A percentile compares a stretch with the other conserved stretches of the same genome.
phyloP scores from a whole-genome alignment of 2,888 invertebrate species.

The Limenitis camilla region DNA sequence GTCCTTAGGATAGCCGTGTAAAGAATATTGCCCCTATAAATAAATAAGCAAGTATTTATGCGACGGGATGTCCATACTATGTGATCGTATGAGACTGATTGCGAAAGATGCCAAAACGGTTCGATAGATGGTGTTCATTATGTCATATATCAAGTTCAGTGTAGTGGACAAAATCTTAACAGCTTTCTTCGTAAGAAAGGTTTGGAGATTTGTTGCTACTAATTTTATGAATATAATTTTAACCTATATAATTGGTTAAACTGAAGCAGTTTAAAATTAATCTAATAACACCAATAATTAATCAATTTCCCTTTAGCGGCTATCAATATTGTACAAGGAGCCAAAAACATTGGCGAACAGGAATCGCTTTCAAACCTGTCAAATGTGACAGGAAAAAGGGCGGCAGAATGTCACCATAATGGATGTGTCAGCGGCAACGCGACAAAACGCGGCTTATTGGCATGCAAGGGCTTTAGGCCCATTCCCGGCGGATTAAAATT shows the following conservation, averaged over 20 bases:
- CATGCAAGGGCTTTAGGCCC: conserved; percentile 49
- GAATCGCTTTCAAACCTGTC: conserved; percentile 71
- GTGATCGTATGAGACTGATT: conserved; percentile 55
- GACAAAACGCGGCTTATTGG: conserved; percentile 55
- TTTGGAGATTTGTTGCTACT: conserved; percentile 1
- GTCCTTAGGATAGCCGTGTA: conserved; percentile 46
- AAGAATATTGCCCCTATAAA: conserved; percentile 64
- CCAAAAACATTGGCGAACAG: conserved; percentile 60
- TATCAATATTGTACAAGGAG: conserved; percentile 20
- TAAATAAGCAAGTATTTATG: conserved; percentile 47
- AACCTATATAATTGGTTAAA: too few species aligned
- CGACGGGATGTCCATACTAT: conserved; percentile 46
- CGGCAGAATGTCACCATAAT: conserved; percentile 71
- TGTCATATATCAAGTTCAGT: conserved; percentile 54
- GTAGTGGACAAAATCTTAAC: conserved; percentile 15
- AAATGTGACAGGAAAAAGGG: conserved; percentile 72
- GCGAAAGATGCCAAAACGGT: conserved; percentile 49
- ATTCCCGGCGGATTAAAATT: conserved; percentile 57
- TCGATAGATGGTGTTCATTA: conserved; percentile 64
- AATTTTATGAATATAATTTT: neutral
- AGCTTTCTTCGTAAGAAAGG: neutral
- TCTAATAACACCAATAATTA: neutral
- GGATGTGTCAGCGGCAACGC: conserved; percentile 71
- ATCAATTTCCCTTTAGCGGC: conserved; percentile 6
- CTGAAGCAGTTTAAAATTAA: neutral